Conservation (phyloP, 2,797 vertebrate genomes). For the Ptychobarbus kaznakovi region DNA sequence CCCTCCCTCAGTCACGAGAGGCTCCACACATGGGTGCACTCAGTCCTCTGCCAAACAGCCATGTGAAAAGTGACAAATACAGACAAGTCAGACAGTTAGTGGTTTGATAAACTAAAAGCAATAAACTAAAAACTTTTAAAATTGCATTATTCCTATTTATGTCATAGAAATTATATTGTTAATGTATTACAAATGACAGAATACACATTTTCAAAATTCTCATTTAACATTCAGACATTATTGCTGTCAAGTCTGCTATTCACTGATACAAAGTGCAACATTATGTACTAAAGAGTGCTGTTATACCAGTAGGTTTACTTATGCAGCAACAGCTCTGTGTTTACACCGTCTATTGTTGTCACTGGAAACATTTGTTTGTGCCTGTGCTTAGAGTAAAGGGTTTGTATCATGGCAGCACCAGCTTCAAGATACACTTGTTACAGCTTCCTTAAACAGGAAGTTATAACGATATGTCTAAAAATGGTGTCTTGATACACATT, state of each 20-base stretch:
- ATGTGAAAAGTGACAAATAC: slow-evolving; percentile 31
- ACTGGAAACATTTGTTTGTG: slow-evolving; percentile 13
- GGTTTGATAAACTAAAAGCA: background rate
- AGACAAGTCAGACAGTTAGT: background rate
- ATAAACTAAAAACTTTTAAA: background rate
- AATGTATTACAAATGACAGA: background rate
- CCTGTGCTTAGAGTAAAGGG: background rate
- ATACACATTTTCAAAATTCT: background rate
- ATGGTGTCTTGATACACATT: background rate
- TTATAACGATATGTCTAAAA: slow-evolving; percentile 9
- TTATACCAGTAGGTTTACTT: slow-evolving; percentile 5
- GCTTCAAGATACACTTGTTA: background rate
- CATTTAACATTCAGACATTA: background rate
- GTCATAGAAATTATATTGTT: background rate
- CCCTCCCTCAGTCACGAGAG: slow-evolving; percentile 55
- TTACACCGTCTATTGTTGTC: slow-evolving; percentile 19
- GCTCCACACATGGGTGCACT: slow-evolving; percentile 51
- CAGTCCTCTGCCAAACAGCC: slow-evolving; percentile 53
- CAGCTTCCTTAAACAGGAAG: slow-evolving; percentile 21
- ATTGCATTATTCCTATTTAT: too few species aligned
- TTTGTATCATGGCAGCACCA: background rate
- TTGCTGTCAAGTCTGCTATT: background rate
- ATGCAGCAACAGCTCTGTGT: background rate
- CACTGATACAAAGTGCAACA: background rate
- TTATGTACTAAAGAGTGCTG: background rate